A percentile compares a stretch with the other conserved stretches of the same genome.
These are phyloP conservation scores for Thunnus thynnus DNA, from an alignment of 2,113 vertebrate species.

Conservation along the genomic window DNA sequence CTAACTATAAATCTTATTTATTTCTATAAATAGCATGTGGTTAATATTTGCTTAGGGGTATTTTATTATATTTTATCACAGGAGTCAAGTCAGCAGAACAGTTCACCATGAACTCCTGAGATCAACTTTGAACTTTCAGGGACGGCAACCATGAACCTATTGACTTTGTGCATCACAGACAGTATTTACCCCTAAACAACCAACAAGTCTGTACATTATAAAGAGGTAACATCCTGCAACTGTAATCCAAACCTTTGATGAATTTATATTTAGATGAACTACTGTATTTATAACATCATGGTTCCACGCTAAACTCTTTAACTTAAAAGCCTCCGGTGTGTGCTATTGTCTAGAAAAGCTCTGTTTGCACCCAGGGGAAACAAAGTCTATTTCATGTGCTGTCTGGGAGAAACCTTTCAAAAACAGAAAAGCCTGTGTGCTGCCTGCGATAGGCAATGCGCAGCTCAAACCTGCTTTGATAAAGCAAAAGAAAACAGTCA, in stretches of 20 bases:
- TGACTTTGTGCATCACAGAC: not conserved
- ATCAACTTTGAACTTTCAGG: conserved; percentile 4
- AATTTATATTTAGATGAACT: conserved; percentile 29
- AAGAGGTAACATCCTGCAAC: conserved; percentile 17
- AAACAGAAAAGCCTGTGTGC: conserved; percentile 23
- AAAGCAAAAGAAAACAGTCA: conserved; percentile 65
- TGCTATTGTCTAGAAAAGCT: conserved; percentile 38
- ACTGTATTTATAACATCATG: conserved; percentile 33
- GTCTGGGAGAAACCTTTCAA: conserved; percentile 46
- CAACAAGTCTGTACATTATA: not conserved
- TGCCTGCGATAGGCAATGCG: not conserved
- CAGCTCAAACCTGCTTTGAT: conserved; percentile 45
- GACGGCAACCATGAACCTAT: not conserved
- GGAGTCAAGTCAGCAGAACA: not conserved
- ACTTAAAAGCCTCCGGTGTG: not conserved
- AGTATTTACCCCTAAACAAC: not conserved
- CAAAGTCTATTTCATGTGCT: conserved; percentile 33
- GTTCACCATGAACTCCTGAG: not conserved
- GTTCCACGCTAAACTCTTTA: conserved; percentile 13
- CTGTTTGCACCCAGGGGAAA: conserved; percentile 3
- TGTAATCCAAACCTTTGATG: conserved; percentile 30
- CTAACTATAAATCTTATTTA: too few relatives aligned
- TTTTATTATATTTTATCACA: not conserved
- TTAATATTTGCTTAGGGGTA: too few relatives aligned
- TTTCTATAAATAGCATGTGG: too few relatives aligned